Base-by-base conservation (phyloP, 64 coral and sea anemone genomes). In the Cladopsammia gracilis region DNA sequence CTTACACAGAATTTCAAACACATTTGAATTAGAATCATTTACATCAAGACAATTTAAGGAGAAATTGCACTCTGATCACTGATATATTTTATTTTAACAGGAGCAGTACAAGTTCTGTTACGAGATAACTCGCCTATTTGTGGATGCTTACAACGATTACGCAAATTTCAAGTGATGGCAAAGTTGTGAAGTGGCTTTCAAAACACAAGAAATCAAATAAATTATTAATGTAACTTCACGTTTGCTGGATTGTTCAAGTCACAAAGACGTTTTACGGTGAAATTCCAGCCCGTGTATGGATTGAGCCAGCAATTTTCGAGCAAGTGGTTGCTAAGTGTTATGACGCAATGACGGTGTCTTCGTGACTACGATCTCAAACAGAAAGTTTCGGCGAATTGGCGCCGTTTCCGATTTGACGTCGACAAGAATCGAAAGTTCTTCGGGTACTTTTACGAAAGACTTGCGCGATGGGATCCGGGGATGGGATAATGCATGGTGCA, bases 101-200 rank as follows among this genome's bases (percentile, higher is more conserved):
- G 91, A 87, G 58, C 91, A 93, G 16, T 93, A 93, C 79, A 93
- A 93, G 72, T 77, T 93, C 46, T 93, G 82, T 76, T 93, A 86
- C 73, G 72, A 93, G 10, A 84, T 93, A 10, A 70, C 84, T 7
- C 82, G 82, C 44, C 71, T 86, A 20, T 93, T 93, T 64, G 59
- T 93, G n/a, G 91, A 93, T 9, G 43, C 82, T 5, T 93, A 53
- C 73, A 93, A 60, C 46, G 82, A 93, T 62, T 93, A 93, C 50
- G 82, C 91, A 6, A 87, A 93, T 72, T 78, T 86, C 26, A 93
- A 78, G 25, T 84, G 26, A 84, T 49, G 13, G 25, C 25, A 19
- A 62, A 62, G n/a, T n/a, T n/a, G n/a, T 56, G 53, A 11, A 69
- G 20, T 25, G 4, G 5, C 25, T 6, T 7, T 25, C 65, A 72